phyloP scores from a whole-genome alignment of 2,113 vertebrate species.

The Astur gentilis region DNA sequence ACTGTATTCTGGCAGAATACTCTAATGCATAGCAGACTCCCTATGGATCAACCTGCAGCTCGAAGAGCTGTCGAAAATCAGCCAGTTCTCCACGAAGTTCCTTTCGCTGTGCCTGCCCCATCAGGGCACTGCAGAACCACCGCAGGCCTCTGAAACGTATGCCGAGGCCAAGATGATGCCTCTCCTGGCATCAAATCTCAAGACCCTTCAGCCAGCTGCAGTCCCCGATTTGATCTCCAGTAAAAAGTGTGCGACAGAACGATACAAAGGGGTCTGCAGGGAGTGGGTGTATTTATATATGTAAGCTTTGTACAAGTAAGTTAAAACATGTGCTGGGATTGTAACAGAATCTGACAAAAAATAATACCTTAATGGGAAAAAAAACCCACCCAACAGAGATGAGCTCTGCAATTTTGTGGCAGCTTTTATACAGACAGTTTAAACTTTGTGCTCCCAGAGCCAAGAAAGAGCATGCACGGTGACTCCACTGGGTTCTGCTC shows the following conservation, averaged over 20 bases:
- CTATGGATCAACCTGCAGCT: background rate
- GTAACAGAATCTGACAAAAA: background rate
- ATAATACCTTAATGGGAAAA: background rate
- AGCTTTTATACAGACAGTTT: background rate
- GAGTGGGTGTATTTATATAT: background rate
- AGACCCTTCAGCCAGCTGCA: background rate
- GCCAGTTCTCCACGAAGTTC: background rate
- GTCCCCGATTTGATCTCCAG: background rate
- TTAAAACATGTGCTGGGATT: background rate
- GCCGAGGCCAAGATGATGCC: background rate
- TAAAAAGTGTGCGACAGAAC: background rate
- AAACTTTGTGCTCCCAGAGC: background rate
- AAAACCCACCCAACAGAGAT: background rate
- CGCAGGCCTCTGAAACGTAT: rapidly evolving
- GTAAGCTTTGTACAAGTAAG: background rate
- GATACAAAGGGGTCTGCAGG: background rate
- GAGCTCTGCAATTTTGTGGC: background rate
- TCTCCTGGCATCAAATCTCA: background rate
- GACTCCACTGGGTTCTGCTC: background rate
- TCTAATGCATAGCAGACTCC: background rate
- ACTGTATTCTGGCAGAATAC: background rate
- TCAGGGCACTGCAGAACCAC: background rate
- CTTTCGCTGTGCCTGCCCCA: background rate
- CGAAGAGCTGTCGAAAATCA: background rate
- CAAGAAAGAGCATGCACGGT: background rate